Evolutionary conservation across 2,888 invertebrate genomes (phyloP).

Genomic region (Acronicta leporina): DNA sequence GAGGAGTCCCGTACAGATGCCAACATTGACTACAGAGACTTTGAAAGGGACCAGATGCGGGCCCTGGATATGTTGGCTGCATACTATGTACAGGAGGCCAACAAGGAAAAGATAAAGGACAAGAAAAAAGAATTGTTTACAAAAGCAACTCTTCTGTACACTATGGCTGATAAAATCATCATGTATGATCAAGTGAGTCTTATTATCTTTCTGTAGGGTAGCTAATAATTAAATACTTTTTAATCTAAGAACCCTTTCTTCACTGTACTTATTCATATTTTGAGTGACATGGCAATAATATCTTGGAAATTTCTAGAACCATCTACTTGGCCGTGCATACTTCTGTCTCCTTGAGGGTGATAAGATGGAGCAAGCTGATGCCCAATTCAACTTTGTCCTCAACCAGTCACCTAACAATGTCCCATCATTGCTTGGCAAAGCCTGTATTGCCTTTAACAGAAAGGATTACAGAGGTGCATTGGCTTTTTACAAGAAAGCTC

Average conservation of each 20-base stretch:
- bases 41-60: constrained; percentile 99
- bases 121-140: constrained; percentile 97
- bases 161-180: constrained; percentile 99
- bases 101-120: constrained; percentile 98
- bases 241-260: too few relatives aligned
- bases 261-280: too few relatives aligned
- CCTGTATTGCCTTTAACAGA: constrained; percentile 99
- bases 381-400: constrained; percentile 99
- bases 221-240: too few relatives aligned
- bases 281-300: too few relatives aligned
- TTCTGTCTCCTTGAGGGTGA: constrained; percentile 99
- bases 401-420: constrained; percentile 98
- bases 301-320: constrained; percentile 90
- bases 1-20: constrained; percentile 96
- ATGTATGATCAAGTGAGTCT: constrained; percentile 98
- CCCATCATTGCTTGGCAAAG: constrained; percentile 98
- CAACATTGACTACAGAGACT: constrained; percentile 95
- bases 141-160: constrained; percentile 98
- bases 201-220: too few relatives aligned
- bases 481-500: constrained; percentile 99
- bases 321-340: constrained; percentile 98
- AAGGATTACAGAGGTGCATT: constrained; percentile 98
- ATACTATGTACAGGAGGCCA: constrained; percentile 98
- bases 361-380: constrained; percentile 99
- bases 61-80: constrained; percentile 99